Percentiles rank a stretch among this genome's conserved stretches.
These are phyloP conservation scores for Meloe dianella DNA, from an alignment of 2,888 invertebrate species.

Conservation along the genomic window DNA sequence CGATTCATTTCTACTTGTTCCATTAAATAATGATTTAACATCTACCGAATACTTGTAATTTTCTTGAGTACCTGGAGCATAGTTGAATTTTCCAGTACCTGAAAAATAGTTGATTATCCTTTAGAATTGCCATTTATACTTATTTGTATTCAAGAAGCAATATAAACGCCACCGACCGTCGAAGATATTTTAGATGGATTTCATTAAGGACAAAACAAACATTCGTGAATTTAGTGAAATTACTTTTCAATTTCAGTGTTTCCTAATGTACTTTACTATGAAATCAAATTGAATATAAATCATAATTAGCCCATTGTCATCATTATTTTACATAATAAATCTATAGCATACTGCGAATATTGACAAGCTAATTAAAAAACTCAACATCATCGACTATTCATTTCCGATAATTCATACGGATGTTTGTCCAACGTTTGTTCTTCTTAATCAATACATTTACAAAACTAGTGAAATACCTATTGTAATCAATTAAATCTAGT, in stretches of 20 bases:
- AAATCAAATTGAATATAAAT: background rate
- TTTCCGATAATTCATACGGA: no score
- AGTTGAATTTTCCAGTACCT: conserved; percentile 69
- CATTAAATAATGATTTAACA: conserved; percentile 72
- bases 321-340: background rate
- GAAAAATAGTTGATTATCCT: conserved; percentile 49
- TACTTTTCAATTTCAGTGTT: conserved; percentile 23
- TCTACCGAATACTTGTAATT: conserved; percentile 76
- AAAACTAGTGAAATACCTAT: no score
- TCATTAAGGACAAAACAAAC: conserved; percentile 31
- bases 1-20: conserved; percentile 75
- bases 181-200: conserved; percentile 32
- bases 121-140: conserved; percentile 33
- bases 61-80: conserved; percentile 66
- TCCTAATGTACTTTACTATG: background rate
- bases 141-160: conserved; percentile 40
- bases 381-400: background rate
- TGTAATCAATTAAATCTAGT: no score
- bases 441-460: no score
- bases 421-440: no score
- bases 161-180: conserved; percentile 34
- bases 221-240: conserved; percentile 23
- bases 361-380: background rate
- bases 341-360: background rate
- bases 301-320: background rate